These are phyloP conservation scores for Zophobas atratus DNA, from an alignment of 1,140 invertebrate genomes.

Conservation along the genomic window DNA sequence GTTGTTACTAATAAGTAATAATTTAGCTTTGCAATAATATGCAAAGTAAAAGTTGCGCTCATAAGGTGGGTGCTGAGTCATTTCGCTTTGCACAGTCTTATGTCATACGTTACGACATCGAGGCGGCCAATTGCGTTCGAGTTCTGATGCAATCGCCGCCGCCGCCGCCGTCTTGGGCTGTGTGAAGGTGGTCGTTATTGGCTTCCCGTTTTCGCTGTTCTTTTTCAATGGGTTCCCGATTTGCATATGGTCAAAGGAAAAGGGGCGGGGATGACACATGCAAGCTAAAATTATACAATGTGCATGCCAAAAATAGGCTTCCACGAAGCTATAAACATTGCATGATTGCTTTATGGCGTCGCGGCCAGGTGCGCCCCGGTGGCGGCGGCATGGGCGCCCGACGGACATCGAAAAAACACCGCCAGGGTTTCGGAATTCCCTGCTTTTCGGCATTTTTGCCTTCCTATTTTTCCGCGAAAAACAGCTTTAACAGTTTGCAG, in stretches of 20 bases:
- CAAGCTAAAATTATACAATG: constrained; percentile 28
- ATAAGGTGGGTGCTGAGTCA: constrained; percentile 30
- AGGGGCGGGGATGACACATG: constrained; percentile 20
- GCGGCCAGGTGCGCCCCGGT: constrained; percentile 1
- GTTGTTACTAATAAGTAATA: too few relatives aligned
- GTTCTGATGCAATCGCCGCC: constrained; percentile 21
- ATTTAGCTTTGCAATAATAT: background rate
- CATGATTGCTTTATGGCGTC: constrained; percentile 20
- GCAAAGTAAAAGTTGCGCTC: constrained; percentile 27
- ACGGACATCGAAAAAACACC: background rate
- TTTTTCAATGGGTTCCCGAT: constrained; percentile 5
- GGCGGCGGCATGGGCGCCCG: constrained; percentile 16
- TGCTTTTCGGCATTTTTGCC: too few relatives aligned
- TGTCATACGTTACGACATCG: constrained; percentile 31
- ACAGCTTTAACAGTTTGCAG: too few relatives aligned
- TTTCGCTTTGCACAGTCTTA: constrained; percentile 27
- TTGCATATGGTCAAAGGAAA: background rate
- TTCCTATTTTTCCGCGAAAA: too few relatives aligned
- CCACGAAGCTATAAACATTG: constrained; percentile 34
- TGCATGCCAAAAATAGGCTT: constrained; percentile 36
- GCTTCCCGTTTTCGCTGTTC: background rate
- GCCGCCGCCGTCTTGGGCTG: background rate
- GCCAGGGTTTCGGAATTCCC: too few relatives aligned
- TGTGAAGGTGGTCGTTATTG: background rate
- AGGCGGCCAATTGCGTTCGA: constrained; percentile 8